A percentile compares a stretch with the other conserved stretches of the same genome.
Evolutionary conservation across 2,113 vertebrate species (phyloP).

Genomic region (Odontophorus gujanensis): DNA sequence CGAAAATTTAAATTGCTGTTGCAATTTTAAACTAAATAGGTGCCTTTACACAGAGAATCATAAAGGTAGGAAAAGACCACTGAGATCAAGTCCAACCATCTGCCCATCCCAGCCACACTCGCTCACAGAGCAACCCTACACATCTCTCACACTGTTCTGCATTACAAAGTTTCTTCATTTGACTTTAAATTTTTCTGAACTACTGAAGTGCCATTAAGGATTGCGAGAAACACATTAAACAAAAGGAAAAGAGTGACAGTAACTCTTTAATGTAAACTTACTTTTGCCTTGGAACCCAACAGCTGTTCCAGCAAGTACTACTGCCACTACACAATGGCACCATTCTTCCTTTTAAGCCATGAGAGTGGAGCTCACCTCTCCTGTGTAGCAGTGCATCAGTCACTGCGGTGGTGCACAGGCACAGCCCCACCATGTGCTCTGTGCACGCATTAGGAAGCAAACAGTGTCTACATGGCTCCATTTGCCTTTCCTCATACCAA

Average conservation of each 20-base stretch:
- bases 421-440: neutral
- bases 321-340: neutral
- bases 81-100: no score
- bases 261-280: neutral
- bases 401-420: neutral
- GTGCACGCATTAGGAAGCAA: neutral
- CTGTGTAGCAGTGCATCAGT: neutral
- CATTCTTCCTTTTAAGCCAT: neutral
- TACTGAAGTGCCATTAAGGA: neutral
- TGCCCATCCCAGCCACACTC: no score
- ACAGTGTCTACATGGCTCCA: neutral
- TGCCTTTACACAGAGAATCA: neutral
- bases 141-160: neutral
- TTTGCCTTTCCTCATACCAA: neutral
- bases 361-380: neutral
- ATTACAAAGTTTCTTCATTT: neutral
- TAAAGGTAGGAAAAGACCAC: no score
- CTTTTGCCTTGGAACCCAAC: neutral
- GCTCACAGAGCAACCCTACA: neutral
- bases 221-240: neutral
- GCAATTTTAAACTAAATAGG: neutral
- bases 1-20: neutral
- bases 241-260: neutral
- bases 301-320: neutral
- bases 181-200: neutral